Conservation (phyloP, 2,888 invertebrate species). For the Girardia tigrina region DNA sequence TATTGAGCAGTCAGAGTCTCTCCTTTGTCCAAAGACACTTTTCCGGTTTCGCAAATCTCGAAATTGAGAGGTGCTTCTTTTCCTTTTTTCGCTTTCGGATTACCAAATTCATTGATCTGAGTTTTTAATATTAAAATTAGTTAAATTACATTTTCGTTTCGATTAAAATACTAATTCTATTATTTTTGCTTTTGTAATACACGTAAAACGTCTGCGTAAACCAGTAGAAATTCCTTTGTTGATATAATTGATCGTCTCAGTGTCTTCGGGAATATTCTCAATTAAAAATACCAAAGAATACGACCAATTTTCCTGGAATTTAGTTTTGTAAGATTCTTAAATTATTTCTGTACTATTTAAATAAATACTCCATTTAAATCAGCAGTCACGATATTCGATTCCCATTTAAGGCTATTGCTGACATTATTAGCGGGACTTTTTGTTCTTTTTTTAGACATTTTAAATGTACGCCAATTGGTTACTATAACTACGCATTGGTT, state of each 20-base stretch:
- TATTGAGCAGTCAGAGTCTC: constrained; percentile 47
- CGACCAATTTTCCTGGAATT: background rate
- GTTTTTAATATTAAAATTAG: too few relatives aligned
- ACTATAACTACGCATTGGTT: background rate
- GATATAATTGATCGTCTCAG: background rate
- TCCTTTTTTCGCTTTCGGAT: constrained; percentile 45
- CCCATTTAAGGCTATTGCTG: background rate
- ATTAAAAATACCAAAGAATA: background rate
- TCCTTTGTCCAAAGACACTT: constrained; percentile 43
- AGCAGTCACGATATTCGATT: background rate
- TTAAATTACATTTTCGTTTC: too few relatives aligned
- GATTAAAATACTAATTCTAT: background rate
- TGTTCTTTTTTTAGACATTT: background rate
- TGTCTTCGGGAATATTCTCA: background rate
- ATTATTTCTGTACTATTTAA: background rate
- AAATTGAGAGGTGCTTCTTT: constrained; percentile 45
- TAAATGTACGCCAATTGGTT: background rate
- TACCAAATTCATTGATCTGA: constrained; percentile 46
- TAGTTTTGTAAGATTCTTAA: background rate
- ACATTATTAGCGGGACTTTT: background rate
- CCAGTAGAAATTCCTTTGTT: background rate
- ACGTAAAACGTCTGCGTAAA: background rate
- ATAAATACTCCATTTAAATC: background rate
- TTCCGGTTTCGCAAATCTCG: constrained; percentile 48
- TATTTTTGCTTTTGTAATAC: background rate